Percentiles rank a stretch among this genome's conserved stretches.
phyloP scores from a whole-genome alignment of 2,113 vertebrate species.

The Cynopterus brachyotis region DNA sequence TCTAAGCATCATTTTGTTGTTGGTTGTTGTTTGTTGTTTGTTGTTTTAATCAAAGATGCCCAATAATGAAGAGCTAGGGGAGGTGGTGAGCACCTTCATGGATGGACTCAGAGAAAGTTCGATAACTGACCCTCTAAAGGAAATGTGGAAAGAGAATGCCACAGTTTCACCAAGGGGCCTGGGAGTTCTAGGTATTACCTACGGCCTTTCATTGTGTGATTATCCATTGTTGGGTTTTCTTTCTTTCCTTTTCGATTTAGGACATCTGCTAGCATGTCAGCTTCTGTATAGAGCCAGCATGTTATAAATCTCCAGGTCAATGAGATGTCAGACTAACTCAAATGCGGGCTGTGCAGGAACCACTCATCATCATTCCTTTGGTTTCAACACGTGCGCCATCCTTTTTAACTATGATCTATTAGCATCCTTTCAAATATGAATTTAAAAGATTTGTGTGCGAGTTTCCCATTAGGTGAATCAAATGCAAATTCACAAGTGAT shows the following conservation, averaged over 20 bases:
- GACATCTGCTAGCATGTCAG: background rate
- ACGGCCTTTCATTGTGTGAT: background rate
- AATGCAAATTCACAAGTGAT: background rate
- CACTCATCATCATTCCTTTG: background rate
- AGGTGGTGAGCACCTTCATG: background rate
- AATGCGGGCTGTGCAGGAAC: background rate
- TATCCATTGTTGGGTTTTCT: background rate
- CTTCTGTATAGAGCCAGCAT: background rate
- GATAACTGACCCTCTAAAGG: background rate
- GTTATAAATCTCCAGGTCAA: background rate
- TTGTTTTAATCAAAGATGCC: background rate
- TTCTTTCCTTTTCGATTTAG: background rate
- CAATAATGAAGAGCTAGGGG: background rate
- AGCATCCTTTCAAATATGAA: background rate
- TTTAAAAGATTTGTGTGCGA: background rate
- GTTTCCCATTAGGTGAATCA: background rate
- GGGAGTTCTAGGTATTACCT: background rate
- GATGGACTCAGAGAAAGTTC: background rate
- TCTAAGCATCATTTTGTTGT: background rate
- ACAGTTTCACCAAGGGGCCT: background rate
- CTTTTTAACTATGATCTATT: background rate
- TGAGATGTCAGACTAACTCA: background rate
- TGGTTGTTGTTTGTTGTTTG: background rate
- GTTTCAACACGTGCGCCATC: background rate
- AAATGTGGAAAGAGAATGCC: fast-evolving